Base-by-base conservation (phyloP, 92 coral and sea anemone species). In the Plumapathes pennacea region DNA sequence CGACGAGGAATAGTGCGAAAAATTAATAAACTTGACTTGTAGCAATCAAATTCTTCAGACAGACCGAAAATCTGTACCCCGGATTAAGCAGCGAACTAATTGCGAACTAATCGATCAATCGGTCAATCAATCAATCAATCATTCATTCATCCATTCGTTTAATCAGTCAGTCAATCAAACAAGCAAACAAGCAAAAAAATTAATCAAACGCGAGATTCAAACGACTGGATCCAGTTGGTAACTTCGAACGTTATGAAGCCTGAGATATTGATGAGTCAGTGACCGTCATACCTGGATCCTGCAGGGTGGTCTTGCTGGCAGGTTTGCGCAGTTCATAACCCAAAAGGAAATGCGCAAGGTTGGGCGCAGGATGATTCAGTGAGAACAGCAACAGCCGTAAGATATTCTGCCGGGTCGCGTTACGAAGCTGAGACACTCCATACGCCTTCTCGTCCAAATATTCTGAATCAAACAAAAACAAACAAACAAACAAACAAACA, bases 261-360 rank as follows among this genome's bases (percentile, higher is more conserved):
- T n/a, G n/a, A n/a, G n/a, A n/a, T n/a, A n/a, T n/a, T n/a, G n/a
- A n/a, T n/a, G n/a, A n/a, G n/a, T n/a, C n/a, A n/a, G n/a, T n/a
- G n/a, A n/a, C n/a, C n/a, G 23, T 29, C 43, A 2, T 72, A 92
- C 98, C 98, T 28, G 98, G 98, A 45, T 89, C 89, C 71, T 92
- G 98, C 9, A 92, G 85, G 32, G 76, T 92, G 14, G 96, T 84
- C 61, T 80, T 89, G 53, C 80, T 50, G 38, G 81, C 85, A 50
- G 96, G 96, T 64, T 90, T 76, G 25, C 96, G 74, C n/a, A 85
- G 86, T 18, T 92, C 89, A 60, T 57, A 92, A 12, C 98, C 98
- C 70, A 92, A 69, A 12, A 92, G 66, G 44, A 88, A 88, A 40
- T 92, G 96, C 34, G 98, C 88, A 46, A 92, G 73, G 75, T 84